These are phyloP conservation scores for Oncorhynchus masou DNA, from an alignment of 2,113 vertebrate species.

Conservation along the genomic window DNA sequence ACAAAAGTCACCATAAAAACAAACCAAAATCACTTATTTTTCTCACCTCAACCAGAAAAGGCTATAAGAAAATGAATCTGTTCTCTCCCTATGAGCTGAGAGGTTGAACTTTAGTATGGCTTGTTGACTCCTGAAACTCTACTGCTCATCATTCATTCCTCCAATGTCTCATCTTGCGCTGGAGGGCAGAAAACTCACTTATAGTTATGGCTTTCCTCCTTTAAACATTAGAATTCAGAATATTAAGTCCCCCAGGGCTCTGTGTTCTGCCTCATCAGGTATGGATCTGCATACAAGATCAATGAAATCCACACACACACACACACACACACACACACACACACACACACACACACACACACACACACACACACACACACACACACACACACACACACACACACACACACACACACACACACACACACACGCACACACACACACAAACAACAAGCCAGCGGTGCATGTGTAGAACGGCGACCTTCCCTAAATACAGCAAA, in stretches of 20 bases:
- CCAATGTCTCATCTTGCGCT: constrained; percentile 10
- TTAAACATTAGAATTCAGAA: constrained; percentile 26
- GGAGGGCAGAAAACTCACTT: constrained; percentile 23
- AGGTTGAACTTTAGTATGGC: neutral
- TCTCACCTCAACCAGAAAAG: no score
- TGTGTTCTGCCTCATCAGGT: constrained; percentile 37
- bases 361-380: constrained; percentile 19
- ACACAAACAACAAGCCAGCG: neutral
- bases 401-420: constrained; percentile 1
- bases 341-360: constrained; percentile 18
- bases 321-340: constrained; percentile 7
- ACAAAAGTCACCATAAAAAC: no score
- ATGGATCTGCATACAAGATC: constrained; percentile 42
- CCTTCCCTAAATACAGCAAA: no score
- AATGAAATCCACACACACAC: constrained; percentile 29
- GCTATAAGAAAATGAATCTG: no score
- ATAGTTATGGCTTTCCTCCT: constrained; percentile 26
- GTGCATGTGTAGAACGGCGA: neutral
- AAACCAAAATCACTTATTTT: no score
- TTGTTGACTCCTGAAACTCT: neutral
- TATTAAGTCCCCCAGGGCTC: constrained; percentile 17
- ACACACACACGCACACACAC: constrained; percentile 2
- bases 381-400: neutral
- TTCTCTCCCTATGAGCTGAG: no score
- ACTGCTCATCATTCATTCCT: constrained; percentile 19